Evolutionary conservation across 2,888 invertebrate species (phyloP), one percentile per base, ranked within the genome.

Genomic region (Aromia moschata): DNA sequence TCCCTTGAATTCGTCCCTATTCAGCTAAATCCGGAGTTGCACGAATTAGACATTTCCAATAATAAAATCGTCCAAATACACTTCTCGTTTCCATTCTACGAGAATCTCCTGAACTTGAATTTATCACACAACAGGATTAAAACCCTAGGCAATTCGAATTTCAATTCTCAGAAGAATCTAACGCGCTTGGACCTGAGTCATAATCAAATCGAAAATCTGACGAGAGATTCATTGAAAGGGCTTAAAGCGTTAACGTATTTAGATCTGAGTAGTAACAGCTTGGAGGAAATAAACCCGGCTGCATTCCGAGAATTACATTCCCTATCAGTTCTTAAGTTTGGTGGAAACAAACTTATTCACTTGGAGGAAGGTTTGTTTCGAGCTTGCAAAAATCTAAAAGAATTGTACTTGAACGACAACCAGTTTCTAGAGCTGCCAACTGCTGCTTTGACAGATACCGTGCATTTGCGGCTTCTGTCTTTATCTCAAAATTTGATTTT

Each of bases 21-120:
- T 71, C 93, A 93, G 77, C 85, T 94, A 68, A 94, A 94, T 80
- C 96, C 96, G 36, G 92, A 92, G 78, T 87, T 93, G 46, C 88
- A 87, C 51, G 88, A 89, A 80, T 89, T 96, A 75, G 91, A 92
- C 77, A 86, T 96, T 57, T 89, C 90, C n/a, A 86, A 89, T 77
- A 96, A 96, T 80, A 87, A 88, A 69, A 92, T 96, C 75, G 85
- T 87, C 74, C 88, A 87, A 74, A 85, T 96, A 4, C 88, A 90
- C 66, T 90, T 89, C 78, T 89, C 92, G 14, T 86, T 94, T 74
- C 86, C 85, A 46, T 91, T 94, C 81, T 94, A 94, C 82, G 87
- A 88, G 65, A 89, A 90, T 74, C 85, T 96, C 33, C 87, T 89
- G 73, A 86, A 87, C 49, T 85, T 96, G 65, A 93, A 96, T 78